Evolutionary conservation across 2,113 vertebrate genomes (phyloP).

Genomic region (Xyrauchen texanus): DNA sequence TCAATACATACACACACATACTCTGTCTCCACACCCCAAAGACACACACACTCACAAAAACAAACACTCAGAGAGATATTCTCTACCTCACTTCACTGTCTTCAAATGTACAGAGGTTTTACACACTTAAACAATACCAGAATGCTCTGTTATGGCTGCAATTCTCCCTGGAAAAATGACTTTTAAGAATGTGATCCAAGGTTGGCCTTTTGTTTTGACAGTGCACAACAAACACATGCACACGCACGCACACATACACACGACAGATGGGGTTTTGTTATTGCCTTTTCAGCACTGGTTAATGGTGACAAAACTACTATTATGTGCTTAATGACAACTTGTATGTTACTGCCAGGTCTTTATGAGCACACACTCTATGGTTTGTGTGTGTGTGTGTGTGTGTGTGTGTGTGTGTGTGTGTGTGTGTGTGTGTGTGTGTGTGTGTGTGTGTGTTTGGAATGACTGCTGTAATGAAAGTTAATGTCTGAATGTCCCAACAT

Average conservation of each 20-base stretch:
- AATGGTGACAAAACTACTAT: conserved; percentile 79
- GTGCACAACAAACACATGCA: not conserved
- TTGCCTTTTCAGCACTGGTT: conserved; percentile 67
- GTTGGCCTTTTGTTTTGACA: conserved; percentile 59
- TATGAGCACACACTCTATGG: conserved; percentile 62
- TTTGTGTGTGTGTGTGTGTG: conserved; percentile 6
- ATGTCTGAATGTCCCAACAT: conserved; percentile 69
- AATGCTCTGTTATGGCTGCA: conserved; percentile 28
- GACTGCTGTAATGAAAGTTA: conserved; percentile 81
- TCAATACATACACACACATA: conserved; percentile 66
- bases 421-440: conserved; percentile 59
- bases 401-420: conserved; percentile 52
- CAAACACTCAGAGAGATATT: conserved; percentile 10
- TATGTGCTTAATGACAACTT: conserved; percentile 70
- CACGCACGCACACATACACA: conserved; percentile 42
- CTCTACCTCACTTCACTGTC: not conserved
- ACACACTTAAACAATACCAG: conserved; percentile 11
- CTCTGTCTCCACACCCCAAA: conserved; percentile 51
- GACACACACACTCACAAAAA: not conserved
- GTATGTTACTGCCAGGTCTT: conserved; percentile 70
- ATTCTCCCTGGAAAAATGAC: conserved; percentile 42
- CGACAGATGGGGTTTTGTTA: conserved; percentile 62
- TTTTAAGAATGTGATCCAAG: conserved; percentile 61
- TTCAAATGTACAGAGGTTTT: not conserved
- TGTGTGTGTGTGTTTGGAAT: conserved; percentile 62